phyloP scores from a whole-genome alignment of 2,113 vertebrate species.

The Lophura nycthemera region DNA sequence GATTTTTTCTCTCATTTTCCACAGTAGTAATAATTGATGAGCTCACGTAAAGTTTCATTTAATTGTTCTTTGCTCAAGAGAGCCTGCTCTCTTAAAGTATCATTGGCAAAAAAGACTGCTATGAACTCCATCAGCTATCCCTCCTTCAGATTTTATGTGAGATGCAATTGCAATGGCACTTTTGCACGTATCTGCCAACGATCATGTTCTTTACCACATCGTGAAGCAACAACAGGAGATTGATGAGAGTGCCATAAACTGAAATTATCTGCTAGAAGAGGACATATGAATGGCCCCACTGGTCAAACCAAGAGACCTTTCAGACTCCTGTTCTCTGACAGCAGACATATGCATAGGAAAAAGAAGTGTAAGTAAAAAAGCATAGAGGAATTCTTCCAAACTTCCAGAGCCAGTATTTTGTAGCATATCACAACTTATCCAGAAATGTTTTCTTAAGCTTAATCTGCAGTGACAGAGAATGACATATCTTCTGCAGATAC shows the following conservation, averaged over 20 bases:
- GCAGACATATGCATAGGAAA: not conserved
- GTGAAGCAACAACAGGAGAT: not conserved
- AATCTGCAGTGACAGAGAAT: not conserved
- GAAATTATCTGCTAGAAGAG: not conserved
- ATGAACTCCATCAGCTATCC: not conserved
- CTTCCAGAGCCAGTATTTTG: not conserved
- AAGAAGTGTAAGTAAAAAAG: not conserved
- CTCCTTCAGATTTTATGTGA: conserved; percentile 18
- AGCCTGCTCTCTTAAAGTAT: not conserved
- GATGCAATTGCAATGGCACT: not conserved
- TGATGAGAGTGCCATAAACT: not conserved
- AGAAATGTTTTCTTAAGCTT: not conserved
- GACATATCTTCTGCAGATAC: not conserved
- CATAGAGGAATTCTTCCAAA: not conserved
- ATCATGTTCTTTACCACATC: not conserved
- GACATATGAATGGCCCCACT: not conserved
- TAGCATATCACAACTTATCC: not conserved
- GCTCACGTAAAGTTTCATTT: not conserved
- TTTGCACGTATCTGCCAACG: not conserved
- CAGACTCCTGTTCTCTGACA: not conserved
- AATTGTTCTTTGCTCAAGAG: not conserved
- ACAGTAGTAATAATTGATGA: not conserved
- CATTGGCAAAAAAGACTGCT: not conserved
- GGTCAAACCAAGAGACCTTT: not conserved
- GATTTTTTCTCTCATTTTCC: not conserved